Evolutionary conservation across 2,797 vertebrate species (phyloP).

Genomic region (Hyperoplus immaculatus): DNA sequence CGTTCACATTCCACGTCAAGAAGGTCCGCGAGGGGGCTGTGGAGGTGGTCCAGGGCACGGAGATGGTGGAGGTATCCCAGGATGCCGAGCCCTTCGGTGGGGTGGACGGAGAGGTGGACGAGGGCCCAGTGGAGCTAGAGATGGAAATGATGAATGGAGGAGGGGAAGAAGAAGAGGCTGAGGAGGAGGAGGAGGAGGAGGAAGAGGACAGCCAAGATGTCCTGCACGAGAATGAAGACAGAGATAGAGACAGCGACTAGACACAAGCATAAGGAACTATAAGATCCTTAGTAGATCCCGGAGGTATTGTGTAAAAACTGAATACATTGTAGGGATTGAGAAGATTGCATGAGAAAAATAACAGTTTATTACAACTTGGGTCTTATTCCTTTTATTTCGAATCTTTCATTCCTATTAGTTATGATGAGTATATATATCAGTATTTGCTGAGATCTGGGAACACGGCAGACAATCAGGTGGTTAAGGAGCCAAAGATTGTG

Average conservation of each 20-base stretch:
- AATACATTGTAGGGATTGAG: conserved; percentile 21
- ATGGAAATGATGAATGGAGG: conserved; percentile 85
- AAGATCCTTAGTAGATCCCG: conserved; percentile 18
- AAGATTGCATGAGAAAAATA: conserved; percentile 7
- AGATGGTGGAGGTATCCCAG: conserved; percentile 95
- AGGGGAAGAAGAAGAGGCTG: conserved; percentile 82
- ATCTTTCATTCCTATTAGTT: conserved; percentile 20
- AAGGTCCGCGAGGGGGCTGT: conserved; percentile 94
- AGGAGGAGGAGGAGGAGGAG: conserved; percentile 81
- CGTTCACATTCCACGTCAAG: conserved; percentile 98
- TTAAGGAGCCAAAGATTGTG: background rate
- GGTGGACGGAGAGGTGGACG: conserved; percentile 77
- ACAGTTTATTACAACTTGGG: conserved; percentile 20
- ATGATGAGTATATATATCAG: conserved; percentile 1
- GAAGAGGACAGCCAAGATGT: conserved; percentile 87
- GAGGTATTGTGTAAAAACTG: conserved; percentile 33
- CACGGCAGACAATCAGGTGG: background rate
- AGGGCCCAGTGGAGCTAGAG: conserved; percentile 81
- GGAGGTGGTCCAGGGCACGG: conserved; percentile 94
- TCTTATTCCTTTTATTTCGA: conserved; percentile 23
- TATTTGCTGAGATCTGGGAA: conserved; percentile 22
- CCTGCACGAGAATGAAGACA: conserved; percentile 87
- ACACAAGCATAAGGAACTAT: conserved; percentile 33
- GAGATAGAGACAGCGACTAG: conserved; percentile 92
- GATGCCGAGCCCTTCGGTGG: conserved; percentile 84